Conservation (phyloP, 2,113 vertebrate species). For the Catharus fuscescens region DNA sequence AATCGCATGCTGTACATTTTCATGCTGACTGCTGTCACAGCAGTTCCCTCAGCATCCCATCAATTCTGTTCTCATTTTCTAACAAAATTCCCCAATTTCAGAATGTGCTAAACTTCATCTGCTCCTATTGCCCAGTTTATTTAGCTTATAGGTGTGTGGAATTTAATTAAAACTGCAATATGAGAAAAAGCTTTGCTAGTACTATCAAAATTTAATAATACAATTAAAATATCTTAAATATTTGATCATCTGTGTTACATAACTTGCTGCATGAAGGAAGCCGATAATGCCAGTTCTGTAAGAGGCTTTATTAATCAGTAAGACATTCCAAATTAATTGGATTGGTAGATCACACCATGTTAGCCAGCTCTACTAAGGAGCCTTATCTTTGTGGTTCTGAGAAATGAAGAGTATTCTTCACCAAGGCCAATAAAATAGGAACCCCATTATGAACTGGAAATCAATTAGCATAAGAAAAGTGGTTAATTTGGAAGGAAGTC, state of each 20-base stretch:
- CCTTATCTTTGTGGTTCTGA: not conserved
- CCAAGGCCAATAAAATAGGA: not conserved
- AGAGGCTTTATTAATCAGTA: conserved; percentile 9
- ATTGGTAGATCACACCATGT: not conserved
- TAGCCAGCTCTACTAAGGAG: not conserved
- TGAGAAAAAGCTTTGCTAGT: not conserved
- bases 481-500: not conserved
- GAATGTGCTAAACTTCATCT: not conserved
- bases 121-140: not conserved
- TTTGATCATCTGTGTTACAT: not conserved
- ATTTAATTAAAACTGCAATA: not conserved
- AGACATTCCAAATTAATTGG: conserved; percentile 30
- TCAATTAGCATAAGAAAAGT: not conserved
- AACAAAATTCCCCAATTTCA: not conserved
- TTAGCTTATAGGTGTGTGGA: not conserved
- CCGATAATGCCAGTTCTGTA: not conserved
- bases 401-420: not conserved
- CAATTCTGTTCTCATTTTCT: not conserved
- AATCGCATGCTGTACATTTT: not conserved
- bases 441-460: not conserved
- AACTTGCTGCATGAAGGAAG: not conserved
- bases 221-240: not conserved
- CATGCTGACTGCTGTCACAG: not conserved
- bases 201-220: not conserved
- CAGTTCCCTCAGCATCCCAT: not conserved